Evolutionary conservation across 2,113 vertebrate species (phyloP).

Genomic region (Oncorhynchus gorbuscha): DNA sequence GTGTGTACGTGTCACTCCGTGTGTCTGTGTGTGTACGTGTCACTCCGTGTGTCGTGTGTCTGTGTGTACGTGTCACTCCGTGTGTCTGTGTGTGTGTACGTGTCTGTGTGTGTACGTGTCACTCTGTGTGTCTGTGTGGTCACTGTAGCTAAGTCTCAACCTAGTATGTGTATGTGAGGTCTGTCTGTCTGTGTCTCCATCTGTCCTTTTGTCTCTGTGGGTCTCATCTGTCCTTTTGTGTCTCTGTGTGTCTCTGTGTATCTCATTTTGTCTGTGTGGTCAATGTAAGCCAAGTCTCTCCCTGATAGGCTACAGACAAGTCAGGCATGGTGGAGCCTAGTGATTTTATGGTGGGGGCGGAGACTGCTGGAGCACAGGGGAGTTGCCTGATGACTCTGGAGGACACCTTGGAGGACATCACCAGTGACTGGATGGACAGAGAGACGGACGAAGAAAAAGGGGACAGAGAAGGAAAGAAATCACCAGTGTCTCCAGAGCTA

Average conservation of each 20-base stretch:
- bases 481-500: constrained; percentile 79
- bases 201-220: background rate
- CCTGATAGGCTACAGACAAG: constrained; percentile 81
- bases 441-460: constrained; percentile 54
- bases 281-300: constrained; percentile 86
- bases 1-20: background rate
- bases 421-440: constrained; percentile 73
- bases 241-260: constrained; percentile 70
- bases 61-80: too few relatives aligned
- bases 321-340: constrained; percentile 80
- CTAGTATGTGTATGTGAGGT: background rate
- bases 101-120: too few relatives aligned
- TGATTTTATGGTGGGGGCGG: constrained; percentile 74
- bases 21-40: background rate
- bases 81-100: too few relatives aligned
- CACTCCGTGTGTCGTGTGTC: too few relatives aligned
- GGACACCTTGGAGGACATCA: constrained; percentile 82
- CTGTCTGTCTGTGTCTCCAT: background rate
- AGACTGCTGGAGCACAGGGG: constrained; percentile 73
- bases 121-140: too few relatives aligned
- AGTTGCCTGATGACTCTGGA: constrained; percentile 55
- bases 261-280: constrained; percentile 79
- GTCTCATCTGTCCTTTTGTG: too few relatives aligned
- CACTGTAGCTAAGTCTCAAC: too few relatives aligned
- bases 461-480: constrained; percentile 63